Conservation (phyloP, 2,797 vertebrate species). For the Argentina silus region DNA sequence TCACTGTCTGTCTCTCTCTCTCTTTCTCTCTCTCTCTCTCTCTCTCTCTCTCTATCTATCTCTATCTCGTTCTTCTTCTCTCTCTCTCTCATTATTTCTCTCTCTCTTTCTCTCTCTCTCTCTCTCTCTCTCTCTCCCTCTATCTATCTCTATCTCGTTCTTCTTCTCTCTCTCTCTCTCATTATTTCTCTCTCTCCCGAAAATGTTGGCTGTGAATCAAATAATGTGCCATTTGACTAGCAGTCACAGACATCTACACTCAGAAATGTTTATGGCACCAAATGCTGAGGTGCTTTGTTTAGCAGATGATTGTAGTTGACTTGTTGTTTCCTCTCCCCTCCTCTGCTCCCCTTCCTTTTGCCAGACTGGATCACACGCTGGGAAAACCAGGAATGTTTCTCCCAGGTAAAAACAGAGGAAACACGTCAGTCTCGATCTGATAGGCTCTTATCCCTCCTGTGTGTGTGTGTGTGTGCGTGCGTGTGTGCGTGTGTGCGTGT, state of each 20-base stretch:
- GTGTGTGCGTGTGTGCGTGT: constrained; percentile 15
- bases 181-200: not conserved
- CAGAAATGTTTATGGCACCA: not conserved
- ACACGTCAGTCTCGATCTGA: constrained; percentile 43
- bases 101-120: not conserved
- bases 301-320: not conserved
- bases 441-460: constrained; percentile 47
- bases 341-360: constrained; percentile 26
- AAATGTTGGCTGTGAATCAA: too few relatives aligned
- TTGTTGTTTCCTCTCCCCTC: not conserved
- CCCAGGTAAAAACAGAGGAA: constrained; percentile 77
- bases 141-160: not conserved
- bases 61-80: not conserved
- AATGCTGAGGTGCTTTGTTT: not conserved
- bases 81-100: not conserved
- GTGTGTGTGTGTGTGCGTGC: constrained; percentile 33
- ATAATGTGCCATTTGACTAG: not conserved
- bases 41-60: not conserved
- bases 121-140: not conserved
- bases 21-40: not conserved
- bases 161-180: not conserved
- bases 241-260: not conserved
- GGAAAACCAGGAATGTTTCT: constrained; percentile 91
- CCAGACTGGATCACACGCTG: constrained; percentile 86
- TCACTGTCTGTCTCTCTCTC: constrained; percentile 2